These are phyloP conservation scores for Leptogaster cylindrica DNA, from an alignment of 2,888 invertebrate genomes.

Conservation along the genomic window DNA sequence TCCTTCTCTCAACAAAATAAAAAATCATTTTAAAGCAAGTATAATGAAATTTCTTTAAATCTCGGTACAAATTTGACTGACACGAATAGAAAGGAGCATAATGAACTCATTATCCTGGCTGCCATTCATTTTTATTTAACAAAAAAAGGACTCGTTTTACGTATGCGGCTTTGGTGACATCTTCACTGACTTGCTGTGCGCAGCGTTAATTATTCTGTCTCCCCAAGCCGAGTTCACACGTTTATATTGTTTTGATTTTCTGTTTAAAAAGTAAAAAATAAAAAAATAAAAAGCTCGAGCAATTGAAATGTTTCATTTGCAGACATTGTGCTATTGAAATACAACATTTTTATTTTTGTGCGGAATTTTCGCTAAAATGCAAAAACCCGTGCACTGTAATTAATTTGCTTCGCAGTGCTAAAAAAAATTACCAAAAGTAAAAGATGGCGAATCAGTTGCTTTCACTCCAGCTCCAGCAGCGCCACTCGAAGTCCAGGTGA, in stretches of 20 bases:
- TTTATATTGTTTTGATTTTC: no score
- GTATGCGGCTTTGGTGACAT: neutral
- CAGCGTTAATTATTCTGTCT: slow-evolving; percentile 15
- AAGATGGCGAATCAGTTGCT: slow-evolving; percentile 26
- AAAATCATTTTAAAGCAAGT: no score
- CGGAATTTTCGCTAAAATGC: slow-evolving; percentile 10
- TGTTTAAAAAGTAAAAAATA: no score
- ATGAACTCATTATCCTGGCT: no score
- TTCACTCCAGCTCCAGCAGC: neutral
- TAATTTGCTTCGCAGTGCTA: slow-evolving; percentile 12
- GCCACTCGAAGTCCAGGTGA: slow-evolving; percentile 13
- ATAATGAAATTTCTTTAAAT: no score
- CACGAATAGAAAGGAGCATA: no score
- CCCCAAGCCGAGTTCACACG: neutral
- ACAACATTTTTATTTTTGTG: slow-evolving; percentile 19
- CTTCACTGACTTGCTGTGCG: slow-evolving; percentile 1
- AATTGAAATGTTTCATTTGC: slow-evolving; percentile 26
- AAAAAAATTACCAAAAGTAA: neutral
- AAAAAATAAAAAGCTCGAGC: neutral
- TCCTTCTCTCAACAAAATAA: no score
- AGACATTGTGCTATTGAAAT: slow-evolving; percentile 7
- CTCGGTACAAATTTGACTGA: no score
- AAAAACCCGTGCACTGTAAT: slow-evolving; percentile 19
- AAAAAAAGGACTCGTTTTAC: neutral
- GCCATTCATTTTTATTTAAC: no score